Evolutionary conservation across 2,888 invertebrate species (phyloP).

Genomic region (Lypha dubia): DNA sequence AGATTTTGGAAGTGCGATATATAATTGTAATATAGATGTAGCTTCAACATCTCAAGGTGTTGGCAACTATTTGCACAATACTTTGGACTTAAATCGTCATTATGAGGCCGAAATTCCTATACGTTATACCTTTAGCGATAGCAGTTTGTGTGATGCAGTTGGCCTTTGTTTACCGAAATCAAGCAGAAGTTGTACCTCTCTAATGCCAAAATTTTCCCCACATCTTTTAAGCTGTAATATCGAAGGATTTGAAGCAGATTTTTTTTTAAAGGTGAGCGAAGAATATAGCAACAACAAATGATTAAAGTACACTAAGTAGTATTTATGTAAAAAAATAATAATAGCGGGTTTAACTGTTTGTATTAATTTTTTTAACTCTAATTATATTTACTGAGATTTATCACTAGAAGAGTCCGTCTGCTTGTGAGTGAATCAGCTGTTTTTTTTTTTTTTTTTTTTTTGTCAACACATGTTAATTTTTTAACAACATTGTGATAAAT

Average conservation of each 20-base stretch:
- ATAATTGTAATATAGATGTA: constrained; percentile 34
- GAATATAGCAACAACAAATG: not conserved
- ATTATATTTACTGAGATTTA: no score
- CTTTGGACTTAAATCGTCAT: constrained; percentile 13
- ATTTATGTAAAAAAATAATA: no score
- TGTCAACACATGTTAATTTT: no score
- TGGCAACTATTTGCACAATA: constrained; percentile 49
- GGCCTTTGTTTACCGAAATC: constrained; percentile 48
- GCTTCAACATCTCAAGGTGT: not conserved
- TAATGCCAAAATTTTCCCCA: constrained; percentile 73
- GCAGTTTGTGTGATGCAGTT: constrained; percentile 53
- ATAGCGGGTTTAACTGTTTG: no score
- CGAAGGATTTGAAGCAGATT: constrained; percentile 5
- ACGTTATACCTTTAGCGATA: constrained; percentile 73
- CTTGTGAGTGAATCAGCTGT: no score
- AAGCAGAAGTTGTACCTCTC: constrained; percentile 71
- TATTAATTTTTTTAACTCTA: no score
- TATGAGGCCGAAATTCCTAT: constrained; percentile 70
- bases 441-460: no score
- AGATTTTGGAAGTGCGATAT: not conserved
- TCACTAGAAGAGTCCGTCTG: no score
- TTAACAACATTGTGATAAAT: no score
- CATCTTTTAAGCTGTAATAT: constrained; percentile 68
- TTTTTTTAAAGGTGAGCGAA: constrained; percentile 58
- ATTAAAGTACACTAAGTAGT: not conserved